These are phyloP conservation scores for Anarsia innoxiella DNA, from an alignment of 2,888 invertebrate species.

Conservation along the genomic window DNA sequence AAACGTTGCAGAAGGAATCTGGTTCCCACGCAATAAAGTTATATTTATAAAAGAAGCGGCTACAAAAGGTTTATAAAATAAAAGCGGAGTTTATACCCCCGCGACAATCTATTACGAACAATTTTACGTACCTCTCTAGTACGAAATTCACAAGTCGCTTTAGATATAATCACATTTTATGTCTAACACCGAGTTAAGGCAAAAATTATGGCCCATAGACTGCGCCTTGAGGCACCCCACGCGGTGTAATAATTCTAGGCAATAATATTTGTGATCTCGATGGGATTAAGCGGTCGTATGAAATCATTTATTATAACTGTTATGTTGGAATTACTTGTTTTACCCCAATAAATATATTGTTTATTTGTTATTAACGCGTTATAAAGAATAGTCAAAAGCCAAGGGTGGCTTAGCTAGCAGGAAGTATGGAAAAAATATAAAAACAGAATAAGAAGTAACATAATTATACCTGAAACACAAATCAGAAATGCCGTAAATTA, in stretches of 20 bases:
- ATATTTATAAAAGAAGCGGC: too few species aligned
- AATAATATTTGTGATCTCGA: slow-evolving; percentile 63
- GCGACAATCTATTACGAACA: slow-evolving; percentile 61
- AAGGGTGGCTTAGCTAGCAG: too few species aligned
- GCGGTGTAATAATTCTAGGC: slow-evolving; percentile 55
- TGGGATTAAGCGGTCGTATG: slow-evolving; percentile 46
- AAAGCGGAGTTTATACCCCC: slow-evolving; percentile 48
- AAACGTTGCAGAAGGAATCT: too few species aligned
- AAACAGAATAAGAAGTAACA: too few species aligned
- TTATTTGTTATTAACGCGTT: too few species aligned
- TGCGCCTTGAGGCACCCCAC: slow-evolving; percentile 64
- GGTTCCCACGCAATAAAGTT: not conserved
- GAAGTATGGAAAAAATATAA: too few species aligned
- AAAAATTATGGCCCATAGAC: slow-evolving; percentile 67
- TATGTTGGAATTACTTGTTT: slow-evolving; percentile 19
- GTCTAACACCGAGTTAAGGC: slow-evolving; percentile 70
- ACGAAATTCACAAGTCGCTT: slow-evolving; percentile 61
- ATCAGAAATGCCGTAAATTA: slow-evolving; percentile 13
- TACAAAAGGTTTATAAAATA: slow-evolving; percentile 45
- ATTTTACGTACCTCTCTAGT: slow-evolving; percentile 50
- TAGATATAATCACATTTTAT: slow-evolving; percentile 72
- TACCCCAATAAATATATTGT: too few species aligned
- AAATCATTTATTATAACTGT: slow-evolving; percentile 46
- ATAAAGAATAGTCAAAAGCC: too few species aligned
- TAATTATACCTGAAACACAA: slow-evolving; percentile 9